Percentiles rank a stretch among this genome's conserved stretches.
Conservation (phyloP, 2,888 invertebrate genomes). For the Noctua janthe region DNA sequence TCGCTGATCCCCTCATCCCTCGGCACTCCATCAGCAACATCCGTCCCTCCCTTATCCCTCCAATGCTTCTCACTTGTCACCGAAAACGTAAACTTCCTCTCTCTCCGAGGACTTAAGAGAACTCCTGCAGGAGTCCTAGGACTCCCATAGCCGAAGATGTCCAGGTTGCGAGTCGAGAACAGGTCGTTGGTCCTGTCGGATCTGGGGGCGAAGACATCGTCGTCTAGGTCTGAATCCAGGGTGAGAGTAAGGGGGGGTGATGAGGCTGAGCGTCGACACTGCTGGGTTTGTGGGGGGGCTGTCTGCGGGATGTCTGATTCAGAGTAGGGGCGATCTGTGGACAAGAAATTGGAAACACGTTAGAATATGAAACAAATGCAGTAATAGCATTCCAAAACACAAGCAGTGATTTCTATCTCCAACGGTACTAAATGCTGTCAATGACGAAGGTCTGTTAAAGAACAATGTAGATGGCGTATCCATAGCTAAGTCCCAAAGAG, state of each 20-base stretch:
- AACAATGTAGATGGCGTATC: background rate
- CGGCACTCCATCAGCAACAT: constrained; percentile 81
- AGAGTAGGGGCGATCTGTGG: constrained; percentile 86
- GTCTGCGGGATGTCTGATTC: constrained; percentile 83
- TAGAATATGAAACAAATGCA: background rate
- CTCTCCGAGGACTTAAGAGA: constrained; percentile 83
- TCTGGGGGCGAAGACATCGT: constrained; percentile 86
- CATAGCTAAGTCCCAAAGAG: background rate
- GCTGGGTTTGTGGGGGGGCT: constrained; percentile 72
- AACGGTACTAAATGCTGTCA: background rate
- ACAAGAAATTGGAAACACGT: constrained; percentile 21
- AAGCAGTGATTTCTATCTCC: no score
- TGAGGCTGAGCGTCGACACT: constrained; percentile 83
- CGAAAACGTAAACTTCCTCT: constrained; percentile 85
- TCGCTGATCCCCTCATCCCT: constrained; percentile 45
- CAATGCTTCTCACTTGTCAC: constrained; percentile 87
- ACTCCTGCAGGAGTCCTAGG: constrained; percentile 86
- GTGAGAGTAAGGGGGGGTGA: constrained; percentile 83
- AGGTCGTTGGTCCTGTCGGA: constrained; percentile 82
- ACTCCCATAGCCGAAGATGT: constrained; percentile 84
- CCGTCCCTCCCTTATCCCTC: constrained; percentile 88
- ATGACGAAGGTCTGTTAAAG: background rate
- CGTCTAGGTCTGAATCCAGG: constrained; percentile 85
- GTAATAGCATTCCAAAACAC: background rate
- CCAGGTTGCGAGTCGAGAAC: constrained; percentile 84